Evolutionary conservation across 2,888 invertebrate genomes (phyloP).

Genomic region (Amblyjoppa fuscipennis): DNA sequence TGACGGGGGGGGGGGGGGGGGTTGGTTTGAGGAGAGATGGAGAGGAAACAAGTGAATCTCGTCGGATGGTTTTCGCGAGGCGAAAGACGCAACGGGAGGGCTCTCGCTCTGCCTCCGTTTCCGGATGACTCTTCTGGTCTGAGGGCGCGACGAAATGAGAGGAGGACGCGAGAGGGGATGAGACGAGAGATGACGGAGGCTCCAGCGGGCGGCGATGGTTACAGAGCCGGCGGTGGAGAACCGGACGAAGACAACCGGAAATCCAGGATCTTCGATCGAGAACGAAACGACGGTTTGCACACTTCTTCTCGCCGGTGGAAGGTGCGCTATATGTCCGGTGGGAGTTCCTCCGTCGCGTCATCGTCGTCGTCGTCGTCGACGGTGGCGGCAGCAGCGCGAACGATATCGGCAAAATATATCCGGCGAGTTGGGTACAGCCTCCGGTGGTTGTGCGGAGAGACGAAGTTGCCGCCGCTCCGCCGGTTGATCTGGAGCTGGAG

Average conservation of each 20-base stretch:
- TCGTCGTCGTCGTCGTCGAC: constrained; percentile 34
- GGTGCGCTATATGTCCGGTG: constrained; percentile 71
- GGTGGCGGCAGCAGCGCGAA: constrained; percentile 34
- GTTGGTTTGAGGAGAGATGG: neutral
- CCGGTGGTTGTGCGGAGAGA: constrained; percentile 57
- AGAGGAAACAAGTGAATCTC: constrained; percentile 14
- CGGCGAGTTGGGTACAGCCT: constrained; percentile 76
- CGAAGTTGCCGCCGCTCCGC: constrained; percentile 36
- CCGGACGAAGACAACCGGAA: constrained; percentile 68
- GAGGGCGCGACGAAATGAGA: constrained; percentile 34
- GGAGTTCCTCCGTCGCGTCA: constrained; percentile 57
- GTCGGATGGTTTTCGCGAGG: neutral
- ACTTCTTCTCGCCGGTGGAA: constrained; percentile 14
- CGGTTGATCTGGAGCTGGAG: neutral
- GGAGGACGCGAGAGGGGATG: constrained; percentile 36
- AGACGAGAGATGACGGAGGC: constrained; percentile 29
- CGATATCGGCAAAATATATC: constrained; percentile 80
- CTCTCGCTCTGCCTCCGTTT: constrained; percentile 56
- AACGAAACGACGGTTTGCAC: constrained; percentile 42
- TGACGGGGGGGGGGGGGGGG: too few relatives aligned
- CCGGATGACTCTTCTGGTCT: constrained; percentile 46
- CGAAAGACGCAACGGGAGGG: constrained; percentile 26
- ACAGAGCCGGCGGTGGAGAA: constrained; percentile 37
- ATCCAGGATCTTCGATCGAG: constrained; percentile 69
- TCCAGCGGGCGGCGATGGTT: constrained; percentile 23